Conservation (phyloP, 2,113 vertebrate genomes). For the Gopherus flavomarginatus region DNA sequence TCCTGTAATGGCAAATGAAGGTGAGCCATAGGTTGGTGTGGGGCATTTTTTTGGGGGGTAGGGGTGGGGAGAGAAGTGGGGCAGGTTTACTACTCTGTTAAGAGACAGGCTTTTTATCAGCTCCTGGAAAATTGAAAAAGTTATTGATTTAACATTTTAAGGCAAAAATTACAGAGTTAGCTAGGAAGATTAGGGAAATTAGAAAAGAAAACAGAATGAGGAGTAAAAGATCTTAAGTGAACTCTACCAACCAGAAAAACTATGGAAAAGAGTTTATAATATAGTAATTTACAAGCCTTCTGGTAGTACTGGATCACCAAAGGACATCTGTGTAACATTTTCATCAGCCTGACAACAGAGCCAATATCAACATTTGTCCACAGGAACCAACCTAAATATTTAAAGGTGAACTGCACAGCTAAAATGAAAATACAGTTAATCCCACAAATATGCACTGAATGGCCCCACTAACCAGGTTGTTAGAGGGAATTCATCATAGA, state of each 20-base stretch:
- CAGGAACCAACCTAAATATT: conserved; percentile 77
- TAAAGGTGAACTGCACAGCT: conserved; percentile 73
- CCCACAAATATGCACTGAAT: conserved; percentile 69
- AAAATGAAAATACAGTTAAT: conserved; percentile 75
- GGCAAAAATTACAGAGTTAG: neutral
- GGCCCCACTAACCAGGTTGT: conserved; percentile 57
- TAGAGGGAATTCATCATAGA: conserved; percentile 64
- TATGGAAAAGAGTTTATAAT: conserved; percentile 66
- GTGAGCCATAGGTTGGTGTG: neutral
- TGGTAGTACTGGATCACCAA: conserved; percentile 64
- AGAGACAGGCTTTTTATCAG: neutral
- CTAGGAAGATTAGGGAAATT: neutral
- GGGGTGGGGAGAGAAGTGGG: too few relatives aligned
- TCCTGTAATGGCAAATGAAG: neutral
- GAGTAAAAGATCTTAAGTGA: conserved; percentile 2
- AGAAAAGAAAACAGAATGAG: conserved; percentile 1
- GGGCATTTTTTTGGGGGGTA: too few relatives aligned
- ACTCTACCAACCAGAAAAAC: conserved; percentile 42
- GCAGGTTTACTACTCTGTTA: neutral
- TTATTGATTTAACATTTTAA: neutral
- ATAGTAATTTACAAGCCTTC: conserved; percentile 62
- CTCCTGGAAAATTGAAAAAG: neutral
- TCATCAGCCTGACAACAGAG: conserved; percentile 67
- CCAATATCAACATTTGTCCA: conserved; percentile 75
- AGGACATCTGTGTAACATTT: conserved; percentile 77